Percentiles rank a stretch among this genome's conserved stretches.
Evolutionary conservation across 2,888 invertebrate species (phyloP).

Genomic region (Drosophila percnosoma): DNA sequence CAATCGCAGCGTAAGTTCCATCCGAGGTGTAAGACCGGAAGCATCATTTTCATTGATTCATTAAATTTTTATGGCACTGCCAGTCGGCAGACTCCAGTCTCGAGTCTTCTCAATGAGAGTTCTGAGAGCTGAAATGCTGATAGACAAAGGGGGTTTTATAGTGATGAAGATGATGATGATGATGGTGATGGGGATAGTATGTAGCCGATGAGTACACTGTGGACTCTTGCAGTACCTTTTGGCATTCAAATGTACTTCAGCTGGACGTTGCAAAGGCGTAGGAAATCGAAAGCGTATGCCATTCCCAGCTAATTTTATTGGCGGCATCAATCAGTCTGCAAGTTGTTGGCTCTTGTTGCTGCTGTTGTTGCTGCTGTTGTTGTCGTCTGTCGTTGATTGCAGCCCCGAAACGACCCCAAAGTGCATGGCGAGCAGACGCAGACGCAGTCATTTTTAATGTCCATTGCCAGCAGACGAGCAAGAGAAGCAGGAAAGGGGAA

Average conservation of each 20-base stretch:
- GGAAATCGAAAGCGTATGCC: constrained; percentile 37
- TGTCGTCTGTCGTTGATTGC: constrained; percentile 58
- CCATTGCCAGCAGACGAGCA: constrained; percentile 50
- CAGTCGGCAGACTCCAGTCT: background rate
- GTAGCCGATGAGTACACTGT: background rate
- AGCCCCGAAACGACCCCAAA: constrained; percentile 74
- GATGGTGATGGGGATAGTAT: background rate
- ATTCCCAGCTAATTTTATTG: constrained; percentile 71
- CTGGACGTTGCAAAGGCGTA: constrained; percentile 12
- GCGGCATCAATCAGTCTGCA: constrained; percentile 74
- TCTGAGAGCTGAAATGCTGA: background rate
- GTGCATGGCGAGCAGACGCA: constrained; percentile 63
- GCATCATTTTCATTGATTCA: constrained; percentile 9
- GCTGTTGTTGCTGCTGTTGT: constrained; percentile 28
- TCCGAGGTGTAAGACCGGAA: background rate
- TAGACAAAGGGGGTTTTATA: background rate
- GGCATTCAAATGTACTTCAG: constrained; percentile 27
- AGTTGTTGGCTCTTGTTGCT: constrained; percentile 21
- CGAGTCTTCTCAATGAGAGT: background rate
- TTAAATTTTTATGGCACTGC: background rate
- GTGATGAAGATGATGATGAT: background rate
- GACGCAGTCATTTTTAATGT: constrained; percentile 79
- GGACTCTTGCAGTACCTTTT: constrained; percentile 3
- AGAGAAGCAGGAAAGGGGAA: background rate
- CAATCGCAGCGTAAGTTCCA: background rate